Base-by-base conservation (phyloP, 2,797 vertebrate species). In the Spondyliosoma cantharus region DNA sequence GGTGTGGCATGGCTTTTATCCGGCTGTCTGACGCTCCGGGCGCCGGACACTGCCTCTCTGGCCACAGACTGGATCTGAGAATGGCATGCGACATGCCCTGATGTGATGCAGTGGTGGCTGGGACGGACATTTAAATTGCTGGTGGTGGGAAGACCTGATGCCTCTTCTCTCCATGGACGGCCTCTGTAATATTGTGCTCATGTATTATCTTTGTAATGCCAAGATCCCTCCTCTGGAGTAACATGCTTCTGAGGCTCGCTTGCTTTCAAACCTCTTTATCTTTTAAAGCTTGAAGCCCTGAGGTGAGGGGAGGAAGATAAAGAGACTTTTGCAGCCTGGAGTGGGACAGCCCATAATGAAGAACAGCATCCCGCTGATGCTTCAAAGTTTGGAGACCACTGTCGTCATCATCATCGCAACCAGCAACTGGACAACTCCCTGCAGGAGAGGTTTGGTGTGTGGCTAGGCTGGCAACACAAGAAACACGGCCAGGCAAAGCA, bases 121-220 rank as follows among this genome's bases (percentile, higher is more conserved):
- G 75, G 74, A 83, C 58, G 76, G 76, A 89, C 76, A 62, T 71
- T 78, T 63, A 15, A 69, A 78, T 71, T 46, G 82, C 67, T 45
- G 79, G 82, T 68, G 63, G 80, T 75, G 60, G 71, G 58, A 82
- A 71, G 63, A 65, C 74, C 79, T 76, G 24, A 81, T 37, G 54
- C 82, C 63, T 83, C 80, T 68, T 48, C 78, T 82, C 75, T 82
- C 83, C 72, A 62, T 48, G 87, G 92, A 91, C 80, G 58, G 82
- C 87, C 77, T 90, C 77, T 89, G 84, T 91, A 88, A 87, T 92
- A 85, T 90, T 88, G 86, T 88, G 84, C 80, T 90, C 87, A 74
- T 86, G 84, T 90, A 84, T 91, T 90, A 89, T 90, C 87, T 91
- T 85, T 90, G 86, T 89, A 84, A 92, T 81, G 84, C 87, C 91